Conservation (phyloP, 2,113 vertebrate genomes). For the Bungarus multicinctus region DNA sequence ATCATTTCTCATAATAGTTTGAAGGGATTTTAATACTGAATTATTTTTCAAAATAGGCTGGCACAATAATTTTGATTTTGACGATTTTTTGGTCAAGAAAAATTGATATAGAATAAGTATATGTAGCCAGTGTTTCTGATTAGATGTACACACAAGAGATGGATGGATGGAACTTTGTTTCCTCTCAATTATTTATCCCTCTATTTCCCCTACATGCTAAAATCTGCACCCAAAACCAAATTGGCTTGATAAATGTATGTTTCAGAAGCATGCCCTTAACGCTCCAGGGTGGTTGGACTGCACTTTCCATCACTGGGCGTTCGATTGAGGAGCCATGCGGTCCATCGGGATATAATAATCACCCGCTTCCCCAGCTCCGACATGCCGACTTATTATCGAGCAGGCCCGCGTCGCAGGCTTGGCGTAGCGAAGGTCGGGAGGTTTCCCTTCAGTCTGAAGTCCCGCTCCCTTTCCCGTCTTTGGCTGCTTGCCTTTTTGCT, state of each 20-base stretch:
- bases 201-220: background rate
- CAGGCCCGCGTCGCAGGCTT: accelerated
- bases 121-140: background rate
- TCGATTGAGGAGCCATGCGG: background rate
- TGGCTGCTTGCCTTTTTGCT: background rate
- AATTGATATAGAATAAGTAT: background rate
- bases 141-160: background rate
- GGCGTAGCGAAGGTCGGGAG: accelerated
- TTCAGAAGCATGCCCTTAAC: background rate
- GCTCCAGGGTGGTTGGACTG: background rate
- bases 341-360: background rate
- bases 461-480: background rate
- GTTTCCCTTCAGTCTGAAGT: accelerated
- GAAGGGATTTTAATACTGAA: background rate
- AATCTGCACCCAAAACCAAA: background rate
- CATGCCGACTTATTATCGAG: background rate
- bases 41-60: background rate
- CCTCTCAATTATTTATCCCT: background rate
- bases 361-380: background rate
- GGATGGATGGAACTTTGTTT: background rate
- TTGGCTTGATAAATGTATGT: background rate
- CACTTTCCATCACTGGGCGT: background rate
- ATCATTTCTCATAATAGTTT: background rate
- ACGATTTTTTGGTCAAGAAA: background rate
- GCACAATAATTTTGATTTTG: background rate